phyloP scores from a whole-genome alignment of 2,888 invertebrate species.

The Apocheima hispidaria region DNA sequence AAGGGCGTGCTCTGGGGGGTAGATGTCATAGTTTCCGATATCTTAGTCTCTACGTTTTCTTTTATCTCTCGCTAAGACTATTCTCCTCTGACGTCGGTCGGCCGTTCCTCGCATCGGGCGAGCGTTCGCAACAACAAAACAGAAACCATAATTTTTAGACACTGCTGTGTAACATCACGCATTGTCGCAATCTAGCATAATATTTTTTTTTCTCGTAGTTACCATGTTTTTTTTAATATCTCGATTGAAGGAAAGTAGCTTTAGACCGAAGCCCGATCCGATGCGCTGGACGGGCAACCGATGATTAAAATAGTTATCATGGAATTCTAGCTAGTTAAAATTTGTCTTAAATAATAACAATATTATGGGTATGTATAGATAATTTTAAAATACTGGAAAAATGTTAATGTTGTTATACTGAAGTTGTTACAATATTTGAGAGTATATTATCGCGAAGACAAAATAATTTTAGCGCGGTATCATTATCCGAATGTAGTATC shows the following conservation, averaged over 20 bases:
- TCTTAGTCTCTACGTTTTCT: constrained; percentile 51
- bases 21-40: constrained; percentile 51
- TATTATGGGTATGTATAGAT: constrained; percentile 77
- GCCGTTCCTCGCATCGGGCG: constrained; percentile 14
- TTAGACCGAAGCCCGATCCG: constrained; percentile 26
- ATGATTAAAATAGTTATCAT: constrained; percentile 60
- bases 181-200: background rate
- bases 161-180: background rate
- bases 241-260: constrained; percentile 4
- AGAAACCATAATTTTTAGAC: too few species aligned
- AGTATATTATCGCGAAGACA: constrained; percentile 83
- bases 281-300: constrained; percentile 37
- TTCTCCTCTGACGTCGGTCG: constrained; percentile 49
- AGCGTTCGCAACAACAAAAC: too few species aligned
- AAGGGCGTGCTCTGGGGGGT: constrained; percentile 60
- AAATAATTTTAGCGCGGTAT: constrained; percentile 75
- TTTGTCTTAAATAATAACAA: constrained; percentile 69
- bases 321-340: constrained; percentile 76
- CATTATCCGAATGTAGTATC: constrained; percentile 64
- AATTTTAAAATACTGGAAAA: constrained; percentile 79
- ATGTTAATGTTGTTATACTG: constrained; percentile 86
- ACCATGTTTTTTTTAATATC: constrained; percentile 10
- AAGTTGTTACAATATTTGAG: constrained; percentile 87
- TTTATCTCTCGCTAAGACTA: constrained; percentile 52
- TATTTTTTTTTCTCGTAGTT: constrained; percentile 6